Conservation (phyloP, 2,113 vertebrate genomes). For the Agelaius phoeniceus region DNA sequence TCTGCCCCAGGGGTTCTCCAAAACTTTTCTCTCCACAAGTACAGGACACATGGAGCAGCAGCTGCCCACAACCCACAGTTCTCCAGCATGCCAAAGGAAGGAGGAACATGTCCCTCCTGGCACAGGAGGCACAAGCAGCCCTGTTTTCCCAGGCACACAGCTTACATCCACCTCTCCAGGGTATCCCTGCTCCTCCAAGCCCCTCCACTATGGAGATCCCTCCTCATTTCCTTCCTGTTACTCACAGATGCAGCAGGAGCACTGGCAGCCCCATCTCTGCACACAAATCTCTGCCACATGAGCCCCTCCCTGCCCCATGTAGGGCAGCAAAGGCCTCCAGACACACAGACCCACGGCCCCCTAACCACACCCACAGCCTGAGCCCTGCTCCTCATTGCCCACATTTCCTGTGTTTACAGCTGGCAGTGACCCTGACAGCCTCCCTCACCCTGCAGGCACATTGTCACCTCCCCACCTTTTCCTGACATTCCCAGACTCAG, state of each 20-base stretch:
- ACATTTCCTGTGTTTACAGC: neutral
- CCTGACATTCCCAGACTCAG: neutral
- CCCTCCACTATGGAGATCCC: neutral
- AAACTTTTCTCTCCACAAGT: neutral
- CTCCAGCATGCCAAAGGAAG: neutral
- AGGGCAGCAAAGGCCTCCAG: neutral
- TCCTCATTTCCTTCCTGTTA: rapidly evolving
- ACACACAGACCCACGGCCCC: rapidly evolving
- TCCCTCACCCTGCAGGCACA: rapidly evolving
- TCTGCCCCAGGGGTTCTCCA: neutral
- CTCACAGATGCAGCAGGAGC: neutral
- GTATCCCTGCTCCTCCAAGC: rapidly evolving
- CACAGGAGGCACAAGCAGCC: neutral
- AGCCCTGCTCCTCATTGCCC: neutral
- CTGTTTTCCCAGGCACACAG: neutral
- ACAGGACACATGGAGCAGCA: neutral
- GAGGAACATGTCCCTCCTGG: rapidly evolving
- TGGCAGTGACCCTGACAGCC: neutral
- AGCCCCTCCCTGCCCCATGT: rapidly evolving
- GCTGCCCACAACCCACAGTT: neutral
- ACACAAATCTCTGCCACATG: neutral
- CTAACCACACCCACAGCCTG: rapidly evolving
- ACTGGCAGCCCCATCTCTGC: neutral
- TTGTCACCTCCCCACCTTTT: neutral
- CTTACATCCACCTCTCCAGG: neutral